These are phyloP conservation scores for Struthio camelus DNA, from an alignment of 2,113 vertebrate species.

Conservation along the genomic window DNA sequence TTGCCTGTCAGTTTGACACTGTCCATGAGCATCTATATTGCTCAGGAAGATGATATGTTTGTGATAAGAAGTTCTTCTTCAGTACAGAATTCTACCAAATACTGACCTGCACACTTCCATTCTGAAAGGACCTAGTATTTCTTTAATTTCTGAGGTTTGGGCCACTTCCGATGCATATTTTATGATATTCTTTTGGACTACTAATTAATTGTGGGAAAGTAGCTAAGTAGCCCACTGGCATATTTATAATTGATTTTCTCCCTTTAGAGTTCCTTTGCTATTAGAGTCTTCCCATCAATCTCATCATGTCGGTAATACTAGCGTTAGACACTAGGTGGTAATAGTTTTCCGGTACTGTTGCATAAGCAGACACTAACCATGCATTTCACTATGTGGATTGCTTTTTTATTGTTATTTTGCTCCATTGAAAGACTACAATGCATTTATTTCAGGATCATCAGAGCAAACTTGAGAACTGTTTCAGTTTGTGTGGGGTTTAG, in stretches of 20 bases:
- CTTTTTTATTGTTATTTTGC: neutral
- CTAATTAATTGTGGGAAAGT: neutral
- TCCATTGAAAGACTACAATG: neutral
- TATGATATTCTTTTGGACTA: neutral
- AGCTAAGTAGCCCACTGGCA: neutral
- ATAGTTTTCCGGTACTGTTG: neutral
- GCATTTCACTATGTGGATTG: neutral
- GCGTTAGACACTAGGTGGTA: constrained; percentile 36
- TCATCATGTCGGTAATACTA: neutral
- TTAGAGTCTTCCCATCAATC: neutral
- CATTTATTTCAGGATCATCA: neutral
- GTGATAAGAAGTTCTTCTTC: neutral
- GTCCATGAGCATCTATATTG: neutral
- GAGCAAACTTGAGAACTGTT: fast-evolving
- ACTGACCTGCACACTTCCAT: neutral
- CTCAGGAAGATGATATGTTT: neutral
- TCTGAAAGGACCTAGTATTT: neutral
- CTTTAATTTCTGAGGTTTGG: neutral
- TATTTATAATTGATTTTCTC: neutral
- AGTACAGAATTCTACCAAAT: neutral
- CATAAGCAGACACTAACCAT: neutral
- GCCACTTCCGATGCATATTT: neutral
- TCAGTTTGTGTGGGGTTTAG: neutral
- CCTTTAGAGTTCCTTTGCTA: neutral
- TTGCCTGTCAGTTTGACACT: neutral